These are phyloP conservation scores for Lagocephalus sceleratus DNA, from an alignment of 2,797 vertebrate species.

Conservation along the genomic window DNA sequence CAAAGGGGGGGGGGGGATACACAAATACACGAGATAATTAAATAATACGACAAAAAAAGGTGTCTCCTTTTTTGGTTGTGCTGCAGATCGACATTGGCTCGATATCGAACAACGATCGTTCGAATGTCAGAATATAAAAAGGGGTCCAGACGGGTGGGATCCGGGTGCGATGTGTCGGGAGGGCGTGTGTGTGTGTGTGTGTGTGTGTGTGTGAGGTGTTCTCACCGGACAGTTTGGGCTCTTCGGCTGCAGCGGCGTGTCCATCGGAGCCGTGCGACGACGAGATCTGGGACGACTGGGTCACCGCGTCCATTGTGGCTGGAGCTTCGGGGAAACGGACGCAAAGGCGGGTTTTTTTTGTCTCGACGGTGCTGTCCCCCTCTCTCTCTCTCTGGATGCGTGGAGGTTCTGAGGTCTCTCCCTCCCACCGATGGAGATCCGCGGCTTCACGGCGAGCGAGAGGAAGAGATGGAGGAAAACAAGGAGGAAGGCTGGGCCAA, in stretches of 20 bases:
- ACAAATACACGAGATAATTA: too few relatives aligned
- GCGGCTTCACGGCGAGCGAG: background rate
- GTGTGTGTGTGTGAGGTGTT: too few relatives aligned
- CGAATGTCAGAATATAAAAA: background rate
- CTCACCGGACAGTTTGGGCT: slow-evolving; percentile 80
- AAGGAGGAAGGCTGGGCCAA: slow-evolving; percentile 43
- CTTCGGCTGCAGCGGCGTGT: slow-evolving; percentile 74
- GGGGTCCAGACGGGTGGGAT: background rate
- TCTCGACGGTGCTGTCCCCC: too few relatives aligned
- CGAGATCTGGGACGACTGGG: slow-evolving; percentile 79
- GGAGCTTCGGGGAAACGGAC: slow-evolving; percentile 25
- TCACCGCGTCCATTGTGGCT: slow-evolving; percentile 77
- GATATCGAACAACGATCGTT: background rate
- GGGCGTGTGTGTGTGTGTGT: too few relatives aligned
- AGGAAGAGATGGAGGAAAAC: slow-evolving; percentile 40
- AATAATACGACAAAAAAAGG: too few relatives aligned
- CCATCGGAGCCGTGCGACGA: slow-evolving; percentile 79
- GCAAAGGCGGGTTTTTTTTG: too few relatives aligned
- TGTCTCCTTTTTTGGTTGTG: too few relatives aligned
- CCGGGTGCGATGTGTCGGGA: too few relatives aligned
- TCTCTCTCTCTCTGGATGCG: too few relatives aligned
- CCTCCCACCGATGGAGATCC: too few relatives aligned
- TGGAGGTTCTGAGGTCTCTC: too few relatives aligned
- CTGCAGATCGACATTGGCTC: background rate
- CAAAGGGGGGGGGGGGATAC: too few relatives aligned